phyloP scores from a whole-genome alignment of 1,140 invertebrate genomes.

The Platyscapa corneri region DNA sequence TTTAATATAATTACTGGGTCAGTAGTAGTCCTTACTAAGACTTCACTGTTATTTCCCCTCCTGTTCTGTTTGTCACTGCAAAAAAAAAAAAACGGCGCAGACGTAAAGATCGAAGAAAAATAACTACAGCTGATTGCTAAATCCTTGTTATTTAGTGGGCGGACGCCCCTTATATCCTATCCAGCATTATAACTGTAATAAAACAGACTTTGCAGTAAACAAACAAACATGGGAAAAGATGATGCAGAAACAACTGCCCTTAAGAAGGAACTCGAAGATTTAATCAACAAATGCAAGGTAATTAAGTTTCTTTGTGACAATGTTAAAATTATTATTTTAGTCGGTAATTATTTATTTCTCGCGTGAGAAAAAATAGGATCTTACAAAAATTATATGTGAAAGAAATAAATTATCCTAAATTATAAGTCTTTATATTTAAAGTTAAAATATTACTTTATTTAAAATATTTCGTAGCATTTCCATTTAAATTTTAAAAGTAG shows the following conservation, averaged over 20 bases:
- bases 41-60: constrained; percentile 66
- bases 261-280: constrained; percentile 85
- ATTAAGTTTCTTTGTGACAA: neutral
- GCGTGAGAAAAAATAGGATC: no score
- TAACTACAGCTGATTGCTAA: neutral
- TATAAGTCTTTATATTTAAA: no score
- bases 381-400: no score
- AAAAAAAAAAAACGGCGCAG: neutral
- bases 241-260: constrained; percentile 84
- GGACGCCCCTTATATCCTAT: neutral
- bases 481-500: no score
- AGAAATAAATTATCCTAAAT: no score
- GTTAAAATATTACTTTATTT: no score
- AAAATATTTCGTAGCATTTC: no score
- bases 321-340: neutral
- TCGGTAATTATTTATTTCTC: no score
- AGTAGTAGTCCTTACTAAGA: constrained; percentile 63
- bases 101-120: neutral
- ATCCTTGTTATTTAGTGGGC: neutral
- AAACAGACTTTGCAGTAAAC: neutral
- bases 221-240: constrained; percentile 78
- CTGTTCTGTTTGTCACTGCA: neutral
- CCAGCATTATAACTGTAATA: no score
- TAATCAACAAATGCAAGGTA: constrained; percentile 84
- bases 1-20: constrained; percentile 73